Evolutionary conservation across 2,113 vertebrate species (phyloP).

Genomic region (Hipposideros armiger): DNA sequence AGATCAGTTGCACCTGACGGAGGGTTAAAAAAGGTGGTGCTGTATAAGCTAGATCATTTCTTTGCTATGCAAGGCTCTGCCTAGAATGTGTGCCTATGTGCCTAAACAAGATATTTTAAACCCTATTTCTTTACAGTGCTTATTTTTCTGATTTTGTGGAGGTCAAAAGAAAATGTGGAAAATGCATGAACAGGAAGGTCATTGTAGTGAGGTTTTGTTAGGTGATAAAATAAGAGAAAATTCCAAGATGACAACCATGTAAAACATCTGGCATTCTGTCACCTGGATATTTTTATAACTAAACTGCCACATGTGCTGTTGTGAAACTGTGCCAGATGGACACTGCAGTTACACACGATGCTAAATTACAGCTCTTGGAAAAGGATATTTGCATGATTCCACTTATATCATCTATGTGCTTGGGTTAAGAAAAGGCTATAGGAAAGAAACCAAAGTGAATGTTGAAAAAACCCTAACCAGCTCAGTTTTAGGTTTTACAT

Average conservation of each 20-base stretch:
- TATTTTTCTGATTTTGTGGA: background rate
- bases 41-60: background rate
- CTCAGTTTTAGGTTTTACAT: background rate
- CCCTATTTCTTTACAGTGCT: background rate
- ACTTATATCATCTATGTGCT: background rate
- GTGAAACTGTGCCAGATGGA: slow-evolving; percentile 51
- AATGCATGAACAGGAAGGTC: slow-evolving; percentile 34
- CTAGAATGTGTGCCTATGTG: background rate
- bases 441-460: background rate
- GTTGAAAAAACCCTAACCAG: background rate
- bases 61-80: background rate
- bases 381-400: background rate
- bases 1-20: too few species aligned
- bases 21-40: background rate
- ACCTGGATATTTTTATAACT: slow-evolving; percentile 52
- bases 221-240: slow-evolving; percentile 68
- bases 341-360: background rate
- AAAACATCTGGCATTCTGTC: slow-evolving; percentile 70
- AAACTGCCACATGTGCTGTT: background rate
- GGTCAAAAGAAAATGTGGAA: slow-evolving; percentile 18
- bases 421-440: background rate
- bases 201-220: background rate
- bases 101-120: background rate
- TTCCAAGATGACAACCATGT: slow-evolving; percentile 57
- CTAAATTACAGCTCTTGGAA: background rate